A percentile compares a stretch with the other conserved stretches of the same genome.
Conservation (phyloP, 2,113 vertebrate species). For the Eulacestoma nigropectus region DNA sequence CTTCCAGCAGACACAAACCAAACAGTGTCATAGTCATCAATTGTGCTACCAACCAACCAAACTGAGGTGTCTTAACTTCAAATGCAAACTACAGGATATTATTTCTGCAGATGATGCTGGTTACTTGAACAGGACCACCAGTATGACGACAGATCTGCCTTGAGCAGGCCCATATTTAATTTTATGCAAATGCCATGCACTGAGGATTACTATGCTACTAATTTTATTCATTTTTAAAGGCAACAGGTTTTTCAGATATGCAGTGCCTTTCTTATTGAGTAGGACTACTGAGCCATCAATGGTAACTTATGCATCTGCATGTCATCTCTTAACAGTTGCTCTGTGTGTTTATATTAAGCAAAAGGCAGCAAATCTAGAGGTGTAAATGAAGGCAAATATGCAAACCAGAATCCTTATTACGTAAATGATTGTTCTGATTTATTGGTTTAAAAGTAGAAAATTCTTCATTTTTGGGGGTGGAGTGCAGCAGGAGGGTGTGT, state of each 20-base stretch:
- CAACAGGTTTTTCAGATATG: not conserved
- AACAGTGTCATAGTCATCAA: not conserved
- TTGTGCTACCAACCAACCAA: not conserved
- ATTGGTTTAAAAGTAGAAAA: not conserved
- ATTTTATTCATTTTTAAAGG: not conserved
- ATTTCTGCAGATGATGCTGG: not conserved
- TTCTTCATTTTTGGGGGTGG: not conserved
- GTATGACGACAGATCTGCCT: not conserved
- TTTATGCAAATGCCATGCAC: not conserved
- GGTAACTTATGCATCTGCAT: not conserved
- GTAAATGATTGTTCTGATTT: not conserved
- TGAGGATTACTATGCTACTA: not conserved
- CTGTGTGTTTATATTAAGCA: not conserved
- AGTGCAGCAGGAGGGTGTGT: not conserved
- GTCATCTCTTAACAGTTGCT: not conserved
- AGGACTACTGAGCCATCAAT: not conserved
- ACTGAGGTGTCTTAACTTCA: not conserved
- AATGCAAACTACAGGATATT: not conserved
- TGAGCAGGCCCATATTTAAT: not conserved
- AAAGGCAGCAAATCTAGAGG: not conserved
- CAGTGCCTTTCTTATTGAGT: not conserved
- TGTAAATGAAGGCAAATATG: not conserved
- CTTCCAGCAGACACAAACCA: not conserved
- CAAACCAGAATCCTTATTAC: not conserved
- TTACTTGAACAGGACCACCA: not conserved